phyloP scores from a whole-genome alignment of 2,888 invertebrate species.

The Troides oblongomaculatus region DNA sequence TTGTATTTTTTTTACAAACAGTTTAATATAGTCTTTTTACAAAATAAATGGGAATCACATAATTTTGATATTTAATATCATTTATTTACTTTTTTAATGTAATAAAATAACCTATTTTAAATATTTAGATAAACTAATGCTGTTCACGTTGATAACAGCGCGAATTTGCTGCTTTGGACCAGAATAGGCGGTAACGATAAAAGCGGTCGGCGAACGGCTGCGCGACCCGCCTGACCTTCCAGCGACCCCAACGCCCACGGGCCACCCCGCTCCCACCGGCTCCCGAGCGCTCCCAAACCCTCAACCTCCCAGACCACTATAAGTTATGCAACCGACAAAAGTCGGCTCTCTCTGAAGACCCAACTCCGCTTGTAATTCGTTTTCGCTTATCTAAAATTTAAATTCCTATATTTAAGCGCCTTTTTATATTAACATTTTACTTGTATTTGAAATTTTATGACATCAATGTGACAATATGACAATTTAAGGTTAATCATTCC shows the following conservation, averaged over 20 bases:
- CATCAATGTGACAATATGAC: no score
- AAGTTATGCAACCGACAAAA: conserved; percentile 52
- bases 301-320: conserved; percentile 51
- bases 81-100: neutral
- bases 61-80: no score
- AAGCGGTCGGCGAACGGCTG: conserved; percentile 39
- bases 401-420: conserved; percentile 7
- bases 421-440: no score
- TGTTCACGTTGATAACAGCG: neutral
- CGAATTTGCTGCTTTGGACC: conserved; percentile 28
- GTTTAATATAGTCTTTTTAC: no score
- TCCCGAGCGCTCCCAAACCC: conserved; percentile 41
- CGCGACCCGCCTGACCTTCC: conserved; percentile 62
- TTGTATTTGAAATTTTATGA: no score
- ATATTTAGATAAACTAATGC: neutral
- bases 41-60: no score
- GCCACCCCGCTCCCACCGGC: conserved; percentile 41
- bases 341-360: conserved; percentile 29
- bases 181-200: conserved; percentile 52
- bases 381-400: conserved; percentile 41
- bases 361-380: conserved; percentile 46
- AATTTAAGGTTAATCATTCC: no score
- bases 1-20: no score
- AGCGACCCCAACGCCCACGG: conserved; percentile 51
- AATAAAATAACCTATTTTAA: neutral